Conservation (phyloP, 2,888 invertebrate species). For the Tupiocoris notatus region DNA sequence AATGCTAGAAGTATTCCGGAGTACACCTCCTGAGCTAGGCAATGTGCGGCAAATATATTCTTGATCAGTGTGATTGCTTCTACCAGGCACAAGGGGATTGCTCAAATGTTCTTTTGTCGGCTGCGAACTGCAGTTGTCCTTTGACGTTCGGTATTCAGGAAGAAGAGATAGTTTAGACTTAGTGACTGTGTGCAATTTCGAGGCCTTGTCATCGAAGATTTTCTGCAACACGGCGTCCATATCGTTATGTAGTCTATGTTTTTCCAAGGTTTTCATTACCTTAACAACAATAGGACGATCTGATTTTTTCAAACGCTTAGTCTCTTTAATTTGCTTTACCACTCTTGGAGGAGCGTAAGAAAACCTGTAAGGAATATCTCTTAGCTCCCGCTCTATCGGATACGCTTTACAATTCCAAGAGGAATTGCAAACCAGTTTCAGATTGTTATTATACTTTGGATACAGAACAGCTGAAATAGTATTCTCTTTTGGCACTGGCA, state of each 20-base stretch:
- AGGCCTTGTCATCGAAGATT: background rate
- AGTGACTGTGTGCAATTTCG: background rate
- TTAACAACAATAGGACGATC: conserved; percentile 1
- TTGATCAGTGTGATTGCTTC: too few species aligned
- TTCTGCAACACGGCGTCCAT: background rate
- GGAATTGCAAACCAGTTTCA: conserved; percentile 19
- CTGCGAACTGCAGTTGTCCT: too few species aligned
- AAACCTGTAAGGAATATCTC: conserved; percentile 25
- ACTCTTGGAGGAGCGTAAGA: conserved; percentile 27
- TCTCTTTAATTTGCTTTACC: conserved; percentile 19
- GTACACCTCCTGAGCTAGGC: too few species aligned
- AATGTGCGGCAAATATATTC: too few species aligned
- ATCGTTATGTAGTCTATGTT: background rate
- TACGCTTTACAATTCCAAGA: conserved; percentile 13
- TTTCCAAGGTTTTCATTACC: background rate
- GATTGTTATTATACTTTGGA: conserved; percentile 1
- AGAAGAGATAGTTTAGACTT: too few species aligned
- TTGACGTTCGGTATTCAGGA: too few species aligned
- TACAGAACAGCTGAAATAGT: background rate
- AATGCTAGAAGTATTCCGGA: too few species aligned
- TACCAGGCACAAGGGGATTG: background rate
- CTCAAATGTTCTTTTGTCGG: too few species aligned
- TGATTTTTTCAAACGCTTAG: conserved; percentile 1
- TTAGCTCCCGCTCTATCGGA: conserved; percentile 21
- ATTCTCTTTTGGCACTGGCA: conserved; percentile 2